Conservation (phyloP, 2,888 invertebrate species). For the Acrocyrtus sp. region DNA sequence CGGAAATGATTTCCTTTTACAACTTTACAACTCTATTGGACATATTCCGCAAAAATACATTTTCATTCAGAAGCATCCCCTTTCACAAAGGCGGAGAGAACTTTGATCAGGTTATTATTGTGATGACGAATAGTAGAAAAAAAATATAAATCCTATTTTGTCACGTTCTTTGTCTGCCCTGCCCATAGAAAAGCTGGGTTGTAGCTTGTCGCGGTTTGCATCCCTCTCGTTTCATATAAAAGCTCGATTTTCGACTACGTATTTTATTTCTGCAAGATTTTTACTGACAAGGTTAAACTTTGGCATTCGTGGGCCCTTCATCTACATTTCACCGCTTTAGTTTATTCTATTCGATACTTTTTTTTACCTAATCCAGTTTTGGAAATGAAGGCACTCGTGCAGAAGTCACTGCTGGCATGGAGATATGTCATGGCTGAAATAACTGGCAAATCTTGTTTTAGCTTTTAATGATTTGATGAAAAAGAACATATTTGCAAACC, state of each 20-base stretch:
- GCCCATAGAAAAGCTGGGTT: too few relatives aligned
- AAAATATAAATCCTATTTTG: conserved; percentile 13
- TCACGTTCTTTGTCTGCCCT: not conserved
- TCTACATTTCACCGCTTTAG: not conserved
- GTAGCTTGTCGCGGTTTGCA: too few relatives aligned
- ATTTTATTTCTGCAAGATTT: not conserved
- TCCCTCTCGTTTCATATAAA: too few relatives aligned
- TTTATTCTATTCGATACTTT: not conserved
- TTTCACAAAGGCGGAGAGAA: too few relatives aligned
- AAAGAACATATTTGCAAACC: not conserved
- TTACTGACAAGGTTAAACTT: not conserved
- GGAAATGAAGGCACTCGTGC: not conserved
- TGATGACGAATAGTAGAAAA: conserved; percentile 26
- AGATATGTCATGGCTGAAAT: not conserved
- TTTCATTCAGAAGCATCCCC: too few relatives aligned
- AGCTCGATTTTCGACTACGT: not conserved
- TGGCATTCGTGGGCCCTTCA: not conserved
- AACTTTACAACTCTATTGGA: too few relatives aligned
- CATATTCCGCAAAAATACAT: too few relatives aligned
- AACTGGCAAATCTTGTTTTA: not conserved
- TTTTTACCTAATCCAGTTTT: not conserved
- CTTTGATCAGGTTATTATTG: too few relatives aligned
- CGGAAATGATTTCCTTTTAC: too few relatives aligned
- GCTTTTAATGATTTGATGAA: not conserved
- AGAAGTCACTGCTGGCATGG: not conserved